These are phyloP conservation scores for Aelia acuminata DNA, from an alignment of 2,888 invertebrate genomes.

Conservation along the genomic window DNA sequence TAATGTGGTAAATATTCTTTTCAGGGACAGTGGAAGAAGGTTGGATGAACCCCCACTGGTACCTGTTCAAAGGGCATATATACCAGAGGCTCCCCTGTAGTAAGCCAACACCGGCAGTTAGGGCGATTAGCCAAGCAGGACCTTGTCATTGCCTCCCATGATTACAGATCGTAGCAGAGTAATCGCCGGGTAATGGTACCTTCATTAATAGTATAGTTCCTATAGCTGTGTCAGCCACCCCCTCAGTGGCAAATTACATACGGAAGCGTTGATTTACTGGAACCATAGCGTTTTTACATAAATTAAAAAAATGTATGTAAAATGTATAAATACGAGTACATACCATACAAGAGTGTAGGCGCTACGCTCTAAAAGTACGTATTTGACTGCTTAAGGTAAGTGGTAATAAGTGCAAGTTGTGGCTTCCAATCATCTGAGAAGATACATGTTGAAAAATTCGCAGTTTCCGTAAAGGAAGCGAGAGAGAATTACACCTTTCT, in stretches of 20 bases:
- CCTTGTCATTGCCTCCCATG: constrained; percentile 26
- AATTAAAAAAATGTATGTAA: neutral
- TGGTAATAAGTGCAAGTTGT: too few species aligned
- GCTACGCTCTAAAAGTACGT: too few species aligned
- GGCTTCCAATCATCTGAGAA: too few species aligned
- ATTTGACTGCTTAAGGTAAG: too few species aligned
- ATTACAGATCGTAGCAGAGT: constrained; percentile 1
- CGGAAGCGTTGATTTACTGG: neutral
- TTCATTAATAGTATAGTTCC: constrained; percentile 17
- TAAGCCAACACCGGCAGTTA: constrained; percentile 43
- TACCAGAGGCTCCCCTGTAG: constrained; percentile 3
- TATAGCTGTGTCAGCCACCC: neutral
- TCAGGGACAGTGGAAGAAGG: neutral
- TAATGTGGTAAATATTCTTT: neutral
- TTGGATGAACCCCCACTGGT: neutral
- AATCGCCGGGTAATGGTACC: constrained; percentile 8
- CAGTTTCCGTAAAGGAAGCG: too few species aligned
- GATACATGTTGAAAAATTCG: too few species aligned
- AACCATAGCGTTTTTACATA: neutral
- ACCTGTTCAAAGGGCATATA: neutral
- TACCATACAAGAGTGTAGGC: too few species aligned
- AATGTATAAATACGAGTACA: too few species aligned
- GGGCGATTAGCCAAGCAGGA: constrained; percentile 4
- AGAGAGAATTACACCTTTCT: too few species aligned
- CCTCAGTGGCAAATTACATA: neutral